Evolutionary conservation across 2,797 vertebrate genomes (phyloP), one percentile per base, ranked within the genome.

Genomic region (Tokudaia muenninki): DNA sequence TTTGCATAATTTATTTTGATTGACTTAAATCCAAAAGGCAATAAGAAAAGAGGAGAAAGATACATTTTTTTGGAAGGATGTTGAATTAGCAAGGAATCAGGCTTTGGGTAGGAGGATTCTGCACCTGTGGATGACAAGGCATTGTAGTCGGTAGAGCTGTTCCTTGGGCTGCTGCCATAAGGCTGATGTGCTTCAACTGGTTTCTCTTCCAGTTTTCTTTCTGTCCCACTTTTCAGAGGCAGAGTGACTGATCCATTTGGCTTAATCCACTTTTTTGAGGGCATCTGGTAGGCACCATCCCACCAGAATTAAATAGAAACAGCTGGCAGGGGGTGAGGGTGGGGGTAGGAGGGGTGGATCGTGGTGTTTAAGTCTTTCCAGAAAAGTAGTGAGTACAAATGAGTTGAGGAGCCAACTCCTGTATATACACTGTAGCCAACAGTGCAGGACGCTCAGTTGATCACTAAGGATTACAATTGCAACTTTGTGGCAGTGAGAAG

Each of bases 11-110:
- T 90, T 78, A 80, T 88, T 91, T 50, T 91, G 72, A 37, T 80
- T 96, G 11, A 67, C 11, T 50, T 88, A 91, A 91, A 50, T 82
- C 47, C 50, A 74, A 67, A 93, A 87, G 77, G 74, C 87, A 88
- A 74, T 2, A 19, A 87, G 26, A 52, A 52, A 90, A 83, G 29
- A 78, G 78, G 34, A 21, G 52, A 74, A 55, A 61, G 41, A 81
- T 81, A 72, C 1, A 34, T 24, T 37, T 83, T n/a, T 70, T 87
- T 90, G 22, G 55, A 92, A 24, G 57, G 87, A 77, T 41, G 26
- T 14, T 67, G 50, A 70, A 14, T 37, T 59, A 47, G 37, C 17
- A 24, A 7, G n/a, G 34, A 52, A 8, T 57, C n/a, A 31, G 84
- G 29, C 74, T 9, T 50, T 57, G 70, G 8, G 3, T 67, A 24